Evolutionary conservation across 2,113 vertebrate species (phyloP).

Genomic region (Leptobrachium ailaonicum): DNA sequence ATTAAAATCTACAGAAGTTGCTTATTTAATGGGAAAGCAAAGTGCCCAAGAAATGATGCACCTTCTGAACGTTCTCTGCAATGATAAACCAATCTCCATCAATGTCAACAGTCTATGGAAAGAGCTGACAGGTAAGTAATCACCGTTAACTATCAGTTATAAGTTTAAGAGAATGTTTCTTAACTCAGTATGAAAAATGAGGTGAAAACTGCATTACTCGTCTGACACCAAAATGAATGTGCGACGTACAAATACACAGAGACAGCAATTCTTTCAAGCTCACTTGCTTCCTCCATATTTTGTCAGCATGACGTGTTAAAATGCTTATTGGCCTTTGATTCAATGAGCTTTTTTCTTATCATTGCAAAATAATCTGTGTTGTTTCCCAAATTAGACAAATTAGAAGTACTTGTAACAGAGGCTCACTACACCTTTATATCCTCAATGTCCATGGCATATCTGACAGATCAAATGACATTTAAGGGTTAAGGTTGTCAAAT

Average conservation of each 20-base stretch:
- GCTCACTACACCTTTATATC: no score
- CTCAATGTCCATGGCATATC: no score
- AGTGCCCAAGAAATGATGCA: conserved; percentile 30
- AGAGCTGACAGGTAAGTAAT: conserved; percentile 37
- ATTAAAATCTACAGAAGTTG: conserved; percentile 31
- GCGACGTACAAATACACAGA: background rate
- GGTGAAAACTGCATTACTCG: conserved; percentile 39
- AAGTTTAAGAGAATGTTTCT: conserved; percentile 41
- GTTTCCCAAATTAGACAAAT: no score
- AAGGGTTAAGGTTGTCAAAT: no score
- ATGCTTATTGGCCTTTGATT: no score
- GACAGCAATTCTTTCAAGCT: background rate
- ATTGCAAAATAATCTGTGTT: no score
- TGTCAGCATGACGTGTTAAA: no score
- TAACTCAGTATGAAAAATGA: conserved; percentile 5
- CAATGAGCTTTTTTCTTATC: no score
- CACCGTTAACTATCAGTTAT: conserved; percentile 26
- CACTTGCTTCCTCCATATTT: no score
- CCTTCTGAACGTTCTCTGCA: background rate
- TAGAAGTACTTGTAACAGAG: no score
- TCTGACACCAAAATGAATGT: conserved; percentile 28
- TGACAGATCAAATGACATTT: no score
- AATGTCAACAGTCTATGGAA: conserved; percentile 31
- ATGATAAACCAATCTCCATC: conserved; percentile 29
- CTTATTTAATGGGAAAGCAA: conserved; percentile 29